These are phyloP conservation scores for Vespertilio murinus DNA, from an alignment of 2,797 vertebrate genomes.

Conservation along the genomic window DNA sequence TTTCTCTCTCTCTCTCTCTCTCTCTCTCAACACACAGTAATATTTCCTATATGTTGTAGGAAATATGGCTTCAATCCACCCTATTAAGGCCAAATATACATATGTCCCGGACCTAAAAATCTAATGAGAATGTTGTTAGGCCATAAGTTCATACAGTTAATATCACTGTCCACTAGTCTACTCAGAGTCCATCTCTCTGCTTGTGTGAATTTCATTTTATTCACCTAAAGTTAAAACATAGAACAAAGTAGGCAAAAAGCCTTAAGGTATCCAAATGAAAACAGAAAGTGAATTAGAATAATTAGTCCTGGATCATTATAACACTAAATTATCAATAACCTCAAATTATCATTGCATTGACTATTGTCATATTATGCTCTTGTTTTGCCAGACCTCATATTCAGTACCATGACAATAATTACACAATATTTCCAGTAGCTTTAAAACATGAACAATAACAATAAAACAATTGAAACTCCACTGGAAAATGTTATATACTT, in stretches of 20 bases:
- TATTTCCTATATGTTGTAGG: not conserved
- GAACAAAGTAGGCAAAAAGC: not conserved
- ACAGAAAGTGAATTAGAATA: not conserved
- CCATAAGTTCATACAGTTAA: not conserved
- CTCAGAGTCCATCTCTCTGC: not conserved
- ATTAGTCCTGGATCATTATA: not conserved
- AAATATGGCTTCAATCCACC: not conserved
- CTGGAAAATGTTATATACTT: slow-evolving; percentile 5
- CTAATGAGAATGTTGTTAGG: not conserved
- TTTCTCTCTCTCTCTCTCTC: not conserved
- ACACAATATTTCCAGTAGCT: not conserved
- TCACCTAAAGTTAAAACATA: slow-evolving; percentile 11
- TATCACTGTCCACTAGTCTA: not conserved
- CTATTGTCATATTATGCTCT: not conserved
- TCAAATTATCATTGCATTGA: not conserved
- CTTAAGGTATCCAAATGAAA: not conserved
- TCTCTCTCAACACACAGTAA: not conserved
- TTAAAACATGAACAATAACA: slow-evolving; percentile 6
- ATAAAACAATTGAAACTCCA: not conserved
- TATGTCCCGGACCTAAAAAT: not conserved
- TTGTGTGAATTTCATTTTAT: not conserved
- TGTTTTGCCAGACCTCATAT: not conserved
- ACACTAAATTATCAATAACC: not conserved
- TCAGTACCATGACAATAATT: not conserved
- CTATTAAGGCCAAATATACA: not conserved